phyloP scores from a whole-genome alignment of 2,888 invertebrate genomes.

The Mythimna ferrago region DNA sequence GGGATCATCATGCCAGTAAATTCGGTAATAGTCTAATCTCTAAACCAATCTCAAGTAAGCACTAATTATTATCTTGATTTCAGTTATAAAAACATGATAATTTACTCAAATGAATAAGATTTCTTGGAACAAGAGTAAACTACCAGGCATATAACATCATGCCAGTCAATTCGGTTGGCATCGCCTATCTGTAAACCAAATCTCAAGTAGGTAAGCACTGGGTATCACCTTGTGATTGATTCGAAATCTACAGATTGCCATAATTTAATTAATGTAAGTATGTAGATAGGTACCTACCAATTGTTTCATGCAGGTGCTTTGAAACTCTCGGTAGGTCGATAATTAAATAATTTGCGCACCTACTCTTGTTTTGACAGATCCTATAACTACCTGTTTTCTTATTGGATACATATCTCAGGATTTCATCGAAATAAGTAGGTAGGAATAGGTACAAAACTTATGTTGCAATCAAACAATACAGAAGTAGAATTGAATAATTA shows the following conservation, averaged over 20 bases:
- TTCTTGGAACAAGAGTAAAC: too few species aligned
- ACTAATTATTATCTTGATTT: too few species aligned
- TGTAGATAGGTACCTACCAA: background rate
- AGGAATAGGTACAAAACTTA: background rate
- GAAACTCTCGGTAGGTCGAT: background rate
- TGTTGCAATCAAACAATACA: background rate
- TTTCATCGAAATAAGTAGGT: background rate
- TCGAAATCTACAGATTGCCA: background rate
- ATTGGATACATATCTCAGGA: background rate
- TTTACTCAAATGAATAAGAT: too few species aligned
- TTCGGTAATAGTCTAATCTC: too few species aligned
- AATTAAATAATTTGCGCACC: background rate
- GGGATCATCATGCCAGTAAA: too few species aligned
- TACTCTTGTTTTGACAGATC: slow-evolving; percentile 5
- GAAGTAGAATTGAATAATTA: background rate
- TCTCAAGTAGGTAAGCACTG: too few species aligned
- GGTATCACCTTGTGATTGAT: background rate
- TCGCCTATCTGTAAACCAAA: too few species aligned
- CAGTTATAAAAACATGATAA: too few species aligned
- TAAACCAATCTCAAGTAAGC: too few species aligned
- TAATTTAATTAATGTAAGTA: background rate
- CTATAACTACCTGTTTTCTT: background rate
- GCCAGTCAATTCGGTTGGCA: too few species aligned
- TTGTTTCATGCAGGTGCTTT: background rate
- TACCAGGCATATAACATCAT: too few species aligned